phyloP scores from a whole-genome alignment of 2,113 vertebrate species.

The Rhabdomys dilectus region DNA sequence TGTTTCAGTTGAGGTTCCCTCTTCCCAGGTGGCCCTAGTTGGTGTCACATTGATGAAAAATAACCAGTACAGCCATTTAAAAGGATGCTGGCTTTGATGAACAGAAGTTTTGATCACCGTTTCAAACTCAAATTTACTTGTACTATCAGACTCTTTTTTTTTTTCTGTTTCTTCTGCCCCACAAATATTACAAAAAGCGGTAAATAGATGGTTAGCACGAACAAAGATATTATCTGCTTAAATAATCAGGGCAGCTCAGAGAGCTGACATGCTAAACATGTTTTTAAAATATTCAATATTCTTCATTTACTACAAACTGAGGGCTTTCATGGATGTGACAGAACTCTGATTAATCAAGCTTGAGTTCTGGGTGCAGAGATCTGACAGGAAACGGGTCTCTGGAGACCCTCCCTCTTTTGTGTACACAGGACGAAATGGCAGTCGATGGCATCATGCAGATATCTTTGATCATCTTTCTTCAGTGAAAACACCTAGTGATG shows the following conservation, averaged over 20 bases:
- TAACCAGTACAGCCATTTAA: not conserved
- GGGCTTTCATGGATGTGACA: not conserved
- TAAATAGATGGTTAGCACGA: not conserved
- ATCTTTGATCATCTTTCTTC: conserved; percentile 66
- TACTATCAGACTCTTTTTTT: not conserved
- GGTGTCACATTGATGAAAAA: not conserved
- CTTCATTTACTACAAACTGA: not conserved
- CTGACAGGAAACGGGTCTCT: not conserved
- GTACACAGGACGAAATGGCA: not conserved
- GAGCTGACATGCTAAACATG: not conserved
- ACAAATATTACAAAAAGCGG: not conserved
- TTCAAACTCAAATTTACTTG: conserved; percentile 11
- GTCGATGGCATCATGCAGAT: not conserved
- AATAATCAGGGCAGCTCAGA: conserved; percentile 87
- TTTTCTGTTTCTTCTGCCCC: not conserved
- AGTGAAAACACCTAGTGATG: conserved; percentile 47
- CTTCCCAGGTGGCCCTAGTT: not conserved
- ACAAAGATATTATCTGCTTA: not conserved
- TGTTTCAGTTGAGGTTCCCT: not conserved
- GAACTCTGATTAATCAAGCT: not conserved
- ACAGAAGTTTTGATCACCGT: not conserved
- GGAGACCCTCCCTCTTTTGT: conserved; percentile 5
- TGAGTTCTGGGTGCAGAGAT: not conserved
- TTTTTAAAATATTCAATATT: not conserved
- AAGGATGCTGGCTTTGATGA: not conserved